phyloP scores from a whole-genome alignment of 2,113 vertebrate genomes.

The Petrocephalus zakoni region DNA sequence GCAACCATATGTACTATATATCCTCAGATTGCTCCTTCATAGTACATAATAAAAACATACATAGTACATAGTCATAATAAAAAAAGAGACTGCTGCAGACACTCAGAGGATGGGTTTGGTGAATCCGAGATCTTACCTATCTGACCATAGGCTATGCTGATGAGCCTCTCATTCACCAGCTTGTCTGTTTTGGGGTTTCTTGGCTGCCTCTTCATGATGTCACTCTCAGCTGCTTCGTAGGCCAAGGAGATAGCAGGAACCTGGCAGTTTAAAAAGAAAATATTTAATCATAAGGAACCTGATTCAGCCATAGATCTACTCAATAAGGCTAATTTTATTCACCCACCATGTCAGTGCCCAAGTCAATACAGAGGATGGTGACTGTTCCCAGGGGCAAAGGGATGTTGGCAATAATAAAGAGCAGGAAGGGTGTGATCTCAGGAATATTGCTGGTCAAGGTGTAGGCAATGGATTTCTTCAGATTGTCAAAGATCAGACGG shows the following conservation, averaged over 20 bases:
- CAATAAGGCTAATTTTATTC: not conserved
- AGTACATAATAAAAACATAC: not conserved
- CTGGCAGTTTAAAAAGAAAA: slow-evolving; percentile 38
- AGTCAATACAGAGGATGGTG: slow-evolving; percentile 91
- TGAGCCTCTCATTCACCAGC: slow-evolving; percentile 76
- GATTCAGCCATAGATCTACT: not conserved
- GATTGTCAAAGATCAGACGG: slow-evolving; percentile 85
- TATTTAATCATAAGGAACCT: not conserved
- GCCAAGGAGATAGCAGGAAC: slow-evolving; percentile 79
- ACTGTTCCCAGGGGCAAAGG: slow-evolving; percentile 83
- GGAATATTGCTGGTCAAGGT: slow-evolving; percentile 93
- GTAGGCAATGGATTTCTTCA: slow-evolving; percentile 93
- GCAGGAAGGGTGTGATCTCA: slow-evolving; percentile 85
- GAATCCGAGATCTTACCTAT: slow-evolving; percentile 55
- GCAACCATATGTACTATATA: not conserved
- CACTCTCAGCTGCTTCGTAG: slow-evolving; percentile 78
- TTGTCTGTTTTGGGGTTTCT: slow-evolving; percentile 75
- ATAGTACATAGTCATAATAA: not conserved
- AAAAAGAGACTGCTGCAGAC: not conserved
- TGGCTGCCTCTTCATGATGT: slow-evolving; percentile 83
- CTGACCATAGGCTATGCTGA: slow-evolving; percentile 81
- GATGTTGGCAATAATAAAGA: slow-evolving; percentile 87
- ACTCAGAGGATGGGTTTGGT: not conserved
- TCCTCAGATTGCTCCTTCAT: not conserved
- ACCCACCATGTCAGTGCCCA: slow-evolving; percentile 90